These are phyloP conservation scores for Sisor rabdophorus DNA, from an alignment of 2,113 vertebrate species.

Conservation along the genomic window DNA sequence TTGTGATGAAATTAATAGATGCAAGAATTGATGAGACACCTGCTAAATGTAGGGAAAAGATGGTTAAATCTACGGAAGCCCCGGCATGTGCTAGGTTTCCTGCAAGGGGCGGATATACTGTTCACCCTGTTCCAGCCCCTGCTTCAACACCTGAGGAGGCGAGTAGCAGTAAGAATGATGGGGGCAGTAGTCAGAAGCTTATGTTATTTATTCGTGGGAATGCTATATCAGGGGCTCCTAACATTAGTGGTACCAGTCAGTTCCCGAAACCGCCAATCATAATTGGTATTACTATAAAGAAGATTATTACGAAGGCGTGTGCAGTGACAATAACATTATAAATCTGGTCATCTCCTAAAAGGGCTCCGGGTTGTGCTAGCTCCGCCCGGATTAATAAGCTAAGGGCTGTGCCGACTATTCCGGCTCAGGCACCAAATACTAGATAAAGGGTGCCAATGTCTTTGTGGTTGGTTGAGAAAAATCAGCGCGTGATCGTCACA, in stretches of 20 bases:
- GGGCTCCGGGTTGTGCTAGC: slow-evolving; percentile 42
- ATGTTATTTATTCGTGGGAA: slow-evolving; percentile 55
- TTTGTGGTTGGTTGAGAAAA: slow-evolving; percentile 61
- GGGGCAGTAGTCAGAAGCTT: slow-evolving; percentile 49
- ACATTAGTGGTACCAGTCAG: slow-evolving; percentile 49
- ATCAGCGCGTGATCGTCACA: slow-evolving; percentile 56
- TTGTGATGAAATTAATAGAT: slow-evolving; percentile 53
- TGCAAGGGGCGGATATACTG: slow-evolving; percentile 42
- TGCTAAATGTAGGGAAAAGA: slow-evolving; percentile 42
- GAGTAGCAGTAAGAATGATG: slow-evolving; percentile 37
- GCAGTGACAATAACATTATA: slow-evolving; percentile 54
- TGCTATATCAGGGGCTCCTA: slow-evolving; percentile 52
- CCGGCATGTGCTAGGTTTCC: slow-evolving; percentile 39
- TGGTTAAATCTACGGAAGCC: slow-evolving; percentile 42
- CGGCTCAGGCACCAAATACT: slow-evolving; percentile 57
- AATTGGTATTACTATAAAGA: slow-evolving; percentile 55
- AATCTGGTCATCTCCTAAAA: slow-evolving; percentile 42
- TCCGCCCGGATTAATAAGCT: slow-evolving; percentile 52
- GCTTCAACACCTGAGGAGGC: slow-evolving; percentile 46
- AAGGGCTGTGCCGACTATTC: slow-evolving; percentile 46
- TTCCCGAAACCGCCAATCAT: slow-evolving; percentile 54
- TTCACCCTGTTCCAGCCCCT: slow-evolving; percentile 49
- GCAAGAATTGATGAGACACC: slow-evolving; percentile 42
- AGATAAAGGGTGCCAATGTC: slow-evolving; percentile 56
- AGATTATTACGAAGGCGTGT: slow-evolving; percentile 52